Evolutionary conservation across 2,113 vertebrate species (phyloP), one percentile per base, ranked within the genome.

Genomic region (Python bivittatus): DNA sequence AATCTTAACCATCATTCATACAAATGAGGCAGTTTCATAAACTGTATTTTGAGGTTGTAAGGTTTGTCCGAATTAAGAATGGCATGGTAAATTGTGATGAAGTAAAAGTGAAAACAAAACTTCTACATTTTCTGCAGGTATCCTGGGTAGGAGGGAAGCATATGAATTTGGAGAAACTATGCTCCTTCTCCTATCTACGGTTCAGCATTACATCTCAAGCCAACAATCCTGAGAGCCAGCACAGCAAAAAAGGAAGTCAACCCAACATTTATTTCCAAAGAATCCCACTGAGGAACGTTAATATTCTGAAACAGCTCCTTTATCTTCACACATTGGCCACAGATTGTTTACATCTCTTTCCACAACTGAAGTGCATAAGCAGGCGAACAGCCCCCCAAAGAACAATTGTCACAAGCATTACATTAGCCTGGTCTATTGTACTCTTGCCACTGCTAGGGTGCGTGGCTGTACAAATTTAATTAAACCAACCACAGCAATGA

Each of bases 381-480:
- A 54, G 60, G n/a, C 64, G 23, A 91, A 56, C 4, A 54, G 7
- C n/a, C n/a, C 68, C 38, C 57, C 68, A 42, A 68, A 87, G 52
- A 54, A 72, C 86, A 87, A 38, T 6, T 54, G 29, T 53, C 44
- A 38, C 42, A 86, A 56, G 54, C 58, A 72, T 87, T 54, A 68
- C 23, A 56, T 54, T 68, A 86, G 44, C 42, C 48, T 42, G 25
- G n/a, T 72, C 91, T 91, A 68, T 91, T 86, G 44, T 7, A 52
- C 48, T 38, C 84, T 54, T 84, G 72, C 89, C 53, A 58, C 1
- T 25, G 38, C 22, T 15, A 56, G 84, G 29, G 84, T 38, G 64
- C 84, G 15, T 86, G 12, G 84, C 48, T 91, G 68, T 91, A 61
- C 11, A 38, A 72, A 91, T 87, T 91, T 91, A 91, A 91, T 91